These are phyloP conservation scores for Pseudolaguvia tuberculata DNA, from an alignment of 2,113 vertebrate genomes.

Conservation along the genomic window DNA sequence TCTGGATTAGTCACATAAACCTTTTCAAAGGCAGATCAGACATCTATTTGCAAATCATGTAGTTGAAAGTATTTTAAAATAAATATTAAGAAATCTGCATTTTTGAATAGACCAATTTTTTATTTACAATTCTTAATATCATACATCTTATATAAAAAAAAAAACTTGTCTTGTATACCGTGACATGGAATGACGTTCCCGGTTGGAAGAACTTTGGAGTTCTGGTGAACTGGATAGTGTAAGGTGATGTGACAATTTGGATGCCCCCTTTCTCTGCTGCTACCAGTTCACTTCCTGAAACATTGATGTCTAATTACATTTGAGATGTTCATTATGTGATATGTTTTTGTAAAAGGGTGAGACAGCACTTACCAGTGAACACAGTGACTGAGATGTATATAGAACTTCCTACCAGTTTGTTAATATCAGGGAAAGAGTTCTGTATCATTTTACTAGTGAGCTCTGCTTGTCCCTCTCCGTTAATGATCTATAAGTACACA, in stretches of 20 bases:
- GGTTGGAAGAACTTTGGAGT: slow-evolving; percentile 79
- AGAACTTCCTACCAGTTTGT: slow-evolving; percentile 24
- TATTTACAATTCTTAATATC: too few relatives aligned
- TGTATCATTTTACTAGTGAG: slow-evolving; percentile 27
- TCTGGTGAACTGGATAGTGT: slow-evolving; percentile 75
- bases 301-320: background rate
- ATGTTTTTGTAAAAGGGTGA: too few relatives aligned
- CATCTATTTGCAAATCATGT: background rate
- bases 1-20: slow-evolving; percentile 66
- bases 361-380: slow-evolving; percentile 65
- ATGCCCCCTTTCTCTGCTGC: slow-evolving; percentile 64
- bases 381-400: slow-evolving; percentile 55
- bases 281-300: slow-evolving; percentile 77
- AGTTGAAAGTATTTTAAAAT: background rate
- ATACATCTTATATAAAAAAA: background rate
- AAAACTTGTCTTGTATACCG: slow-evolving; percentile 60
- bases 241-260: slow-evolving; percentile 73
- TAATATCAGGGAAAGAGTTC: slow-evolving; percentile 14
- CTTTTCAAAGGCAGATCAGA: slow-evolving; percentile 40
- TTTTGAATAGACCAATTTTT: too few relatives aligned
- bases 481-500: slow-evolving; percentile 32
- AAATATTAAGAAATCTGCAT: background rate
- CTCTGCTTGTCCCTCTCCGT: background rate
- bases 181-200: slow-evolving; percentile 74
- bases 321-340: background rate